Conservation (phyloP, 2,888 invertebrate species). For the Perizoma affinitatum region DNA sequence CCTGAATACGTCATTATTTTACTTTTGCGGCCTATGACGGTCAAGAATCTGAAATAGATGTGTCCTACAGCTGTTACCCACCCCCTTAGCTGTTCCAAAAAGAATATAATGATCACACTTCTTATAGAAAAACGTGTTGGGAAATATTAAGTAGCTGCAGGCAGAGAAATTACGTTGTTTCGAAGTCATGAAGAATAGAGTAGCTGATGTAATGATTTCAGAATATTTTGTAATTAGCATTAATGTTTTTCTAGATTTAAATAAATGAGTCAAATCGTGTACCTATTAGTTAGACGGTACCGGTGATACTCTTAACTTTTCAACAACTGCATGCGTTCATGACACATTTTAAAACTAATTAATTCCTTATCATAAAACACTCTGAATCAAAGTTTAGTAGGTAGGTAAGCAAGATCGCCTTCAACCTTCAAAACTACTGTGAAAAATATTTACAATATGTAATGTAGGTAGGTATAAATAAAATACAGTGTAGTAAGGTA, state of each 20-base stretch:
- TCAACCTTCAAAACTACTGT: not conserved
- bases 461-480: no score
- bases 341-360: slow-evolving; percentile 19
- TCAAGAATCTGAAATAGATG: slow-evolving; percentile 29
- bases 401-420: not conserved
- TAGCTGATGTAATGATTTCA: slow-evolving; percentile 2
- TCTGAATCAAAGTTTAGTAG: slow-evolving; percentile 17
- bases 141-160: not conserved
- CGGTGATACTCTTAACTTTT: not conserved
- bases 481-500: no score
- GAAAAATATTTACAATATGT: not conserved
- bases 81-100: slow-evolving; percentile 17
- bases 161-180: not conserved
- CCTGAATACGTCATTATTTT: slow-evolving; percentile 35
- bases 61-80: slow-evolving; percentile 12
- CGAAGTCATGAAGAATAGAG: slow-evolving; percentile 1
- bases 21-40: slow-evolving; percentile 29
- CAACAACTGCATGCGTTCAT: slow-evolving; percentile 11
- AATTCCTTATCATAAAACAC: slow-evolving; percentile 15
- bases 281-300: no score
- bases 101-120: no score
- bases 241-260: no score
- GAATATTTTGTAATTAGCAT: no score
- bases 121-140: no score
- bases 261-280: no score